Conservation (phyloP, 2,888 invertebrate species). For the Eumacrocentrus americanus region DNA sequence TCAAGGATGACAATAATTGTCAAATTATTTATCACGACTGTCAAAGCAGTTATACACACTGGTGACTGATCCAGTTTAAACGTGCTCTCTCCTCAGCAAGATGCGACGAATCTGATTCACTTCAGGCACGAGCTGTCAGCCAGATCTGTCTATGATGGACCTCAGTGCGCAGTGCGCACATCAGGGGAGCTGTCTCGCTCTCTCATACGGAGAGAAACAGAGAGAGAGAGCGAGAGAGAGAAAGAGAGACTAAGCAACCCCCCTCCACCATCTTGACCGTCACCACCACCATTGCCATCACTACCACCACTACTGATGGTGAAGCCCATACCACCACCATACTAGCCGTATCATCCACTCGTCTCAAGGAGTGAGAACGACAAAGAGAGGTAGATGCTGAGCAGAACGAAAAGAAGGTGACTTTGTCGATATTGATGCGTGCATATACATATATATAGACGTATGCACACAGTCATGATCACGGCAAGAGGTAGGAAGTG, state of each 20-base stretch:
- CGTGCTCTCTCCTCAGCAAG: slow-evolving; percentile 2
- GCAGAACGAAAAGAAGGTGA: too few species aligned
- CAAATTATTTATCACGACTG: too few species aligned
- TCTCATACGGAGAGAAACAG: slow-evolving; percentile 47
- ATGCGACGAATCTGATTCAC: slow-evolving; percentile 40
- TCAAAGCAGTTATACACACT: background rate
- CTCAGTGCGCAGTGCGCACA: slow-evolving; percentile 54
- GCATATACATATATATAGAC: too few species aligned
- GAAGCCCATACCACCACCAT: slow-evolving; percentile 15
- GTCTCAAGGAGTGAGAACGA: background rate
- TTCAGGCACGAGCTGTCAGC: slow-evolving; percentile 52
- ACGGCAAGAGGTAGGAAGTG: too few species aligned
- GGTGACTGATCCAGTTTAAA: background rate
- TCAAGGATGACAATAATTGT: too few species aligned
- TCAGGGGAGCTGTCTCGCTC: slow-evolving; percentile 47
- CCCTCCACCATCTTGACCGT: slow-evolving; percentile 35
- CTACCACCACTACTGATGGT: slow-evolving; percentile 19
- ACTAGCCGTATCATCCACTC: background rate
- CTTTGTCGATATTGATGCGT: too few species aligned
- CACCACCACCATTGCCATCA: slow-evolving; percentile 41
- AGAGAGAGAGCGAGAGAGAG: slow-evolving; percentile 25
- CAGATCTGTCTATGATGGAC: slow-evolving; percentile 57
- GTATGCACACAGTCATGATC: too few species aligned
- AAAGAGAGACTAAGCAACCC: slow-evolving; percentile 24
- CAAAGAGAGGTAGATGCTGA: too few species aligned